A percentile compares a stretch with the other conserved stretches of the same genome.
Conservation (phyloP, 2,113 vertebrate genomes). For the Chauna torquata region DNA sequence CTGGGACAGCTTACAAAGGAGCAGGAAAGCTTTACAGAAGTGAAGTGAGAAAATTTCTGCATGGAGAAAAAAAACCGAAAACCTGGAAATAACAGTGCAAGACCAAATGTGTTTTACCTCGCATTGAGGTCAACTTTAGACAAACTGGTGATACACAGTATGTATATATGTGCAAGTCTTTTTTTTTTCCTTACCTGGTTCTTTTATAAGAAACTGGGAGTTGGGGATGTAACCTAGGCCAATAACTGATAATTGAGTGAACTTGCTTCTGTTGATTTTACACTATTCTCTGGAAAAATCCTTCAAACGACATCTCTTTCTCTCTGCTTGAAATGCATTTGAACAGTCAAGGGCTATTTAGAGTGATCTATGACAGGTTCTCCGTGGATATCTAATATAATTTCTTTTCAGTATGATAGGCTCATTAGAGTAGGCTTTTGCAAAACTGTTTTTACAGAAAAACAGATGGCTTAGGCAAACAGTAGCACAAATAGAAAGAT, state of each 20-base stretch:
- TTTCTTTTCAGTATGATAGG: background rate
- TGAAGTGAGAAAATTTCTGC: background rate
- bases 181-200: background rate
- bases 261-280: background rate
- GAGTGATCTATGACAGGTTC: background rate
- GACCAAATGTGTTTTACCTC: background rate
- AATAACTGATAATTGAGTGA: background rate
- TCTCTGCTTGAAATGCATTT: background rate
- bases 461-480: conserved; percentile 21
- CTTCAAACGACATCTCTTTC: background rate
- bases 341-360: background rate
- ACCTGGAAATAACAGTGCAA: background rate
- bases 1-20: background rate
- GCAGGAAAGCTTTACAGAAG: background rate
- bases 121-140: background rate
- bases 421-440: background rate
- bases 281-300: background rate
- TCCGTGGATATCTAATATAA: conserved; percentile 9
- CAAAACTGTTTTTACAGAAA: background rate
- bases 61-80: background rate
- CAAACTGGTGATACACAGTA: background rate
- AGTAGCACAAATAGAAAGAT: background rate
- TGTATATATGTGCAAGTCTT: background rate
- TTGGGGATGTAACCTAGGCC: background rate
- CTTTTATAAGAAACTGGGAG: background rate